Evolutionary conservation across 2,797 vertebrate genomes (phyloP).

Genomic region (Antrozous pallidus): DNA sequence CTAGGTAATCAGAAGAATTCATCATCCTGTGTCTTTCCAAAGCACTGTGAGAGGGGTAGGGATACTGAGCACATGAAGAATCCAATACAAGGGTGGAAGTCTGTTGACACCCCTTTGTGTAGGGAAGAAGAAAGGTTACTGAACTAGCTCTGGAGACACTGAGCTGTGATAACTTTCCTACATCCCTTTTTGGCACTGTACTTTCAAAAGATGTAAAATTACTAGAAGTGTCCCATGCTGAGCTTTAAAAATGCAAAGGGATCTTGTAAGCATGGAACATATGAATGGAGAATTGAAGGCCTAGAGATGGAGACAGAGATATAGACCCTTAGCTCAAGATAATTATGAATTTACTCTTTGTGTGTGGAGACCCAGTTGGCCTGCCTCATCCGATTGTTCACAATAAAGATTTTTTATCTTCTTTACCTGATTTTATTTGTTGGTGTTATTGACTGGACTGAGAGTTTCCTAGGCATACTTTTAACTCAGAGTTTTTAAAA

Average conservation of each 20-base stretch:
- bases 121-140: background rate
- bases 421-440: background rate
- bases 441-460: no score
- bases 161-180: background rate
- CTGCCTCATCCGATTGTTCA: background rate
- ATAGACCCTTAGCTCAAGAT: background rate
- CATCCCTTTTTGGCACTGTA: background rate
- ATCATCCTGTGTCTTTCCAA: background rate
- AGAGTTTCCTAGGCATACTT: background rate
- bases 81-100: background rate
- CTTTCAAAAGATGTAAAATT: background rate
- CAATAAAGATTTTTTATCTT: background rate
- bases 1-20: background rate
- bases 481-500: background rate
- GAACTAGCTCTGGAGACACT: background rate
- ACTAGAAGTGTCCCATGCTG: background rate
- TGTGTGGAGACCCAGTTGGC: background rate
- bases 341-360: background rate
- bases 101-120: background rate
- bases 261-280: background rate
- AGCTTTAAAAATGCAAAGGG: background rate
- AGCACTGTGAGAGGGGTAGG: background rate
- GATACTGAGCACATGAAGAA: background rate
- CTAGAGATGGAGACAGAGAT: background rate
- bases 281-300: background rate